A percentile compares a stretch with the other conserved stretches of the same genome.
These are phyloP conservation scores for Pipistrellus nathusii DNA, from an alignment of 2,797 vertebrate species.

Conservation along the genomic window DNA sequence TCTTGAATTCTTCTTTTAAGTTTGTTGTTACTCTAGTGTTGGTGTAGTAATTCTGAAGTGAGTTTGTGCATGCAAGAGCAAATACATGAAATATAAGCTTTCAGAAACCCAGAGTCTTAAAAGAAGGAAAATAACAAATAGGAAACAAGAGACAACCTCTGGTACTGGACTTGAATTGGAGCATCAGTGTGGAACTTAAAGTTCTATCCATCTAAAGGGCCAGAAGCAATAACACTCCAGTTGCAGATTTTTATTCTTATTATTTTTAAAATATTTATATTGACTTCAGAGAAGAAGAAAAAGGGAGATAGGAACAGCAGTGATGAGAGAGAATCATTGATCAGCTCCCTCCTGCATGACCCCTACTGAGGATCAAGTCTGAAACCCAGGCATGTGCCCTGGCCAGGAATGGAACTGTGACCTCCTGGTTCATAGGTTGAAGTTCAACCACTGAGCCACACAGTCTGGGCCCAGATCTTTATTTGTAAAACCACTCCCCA, in stretches of 20 bases:
- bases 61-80: neutral
- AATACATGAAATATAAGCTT: neutral
- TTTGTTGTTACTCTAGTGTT: neutral
- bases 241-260: too few relatives aligned
- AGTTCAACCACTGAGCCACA: too few relatives aligned
- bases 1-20: neutral
- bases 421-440: too few relatives aligned
- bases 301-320: too few relatives aligned
- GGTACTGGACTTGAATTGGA: neutral
- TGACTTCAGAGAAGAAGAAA: too few relatives aligned
- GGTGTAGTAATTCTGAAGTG: neutral
- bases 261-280: too few relatives aligned
- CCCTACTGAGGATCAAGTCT: too few relatives aligned
- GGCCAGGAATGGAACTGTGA: too few relatives aligned
- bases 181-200: neutral
- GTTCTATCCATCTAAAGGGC: neutral
- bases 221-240: neutral
- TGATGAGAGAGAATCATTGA: too few relatives aligned
- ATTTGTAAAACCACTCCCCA: neutral
- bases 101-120: neutral
- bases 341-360: too few relatives aligned
- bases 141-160: neutral
- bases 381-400: too few relatives aligned
- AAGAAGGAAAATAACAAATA: neutral
- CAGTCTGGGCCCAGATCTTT: neutral